Percentiles rank a stretch among this genome's conserved stretches.
Conservation (phyloP, 2,797 vertebrate species). For the Xiphophorus birchmanni region DNA sequence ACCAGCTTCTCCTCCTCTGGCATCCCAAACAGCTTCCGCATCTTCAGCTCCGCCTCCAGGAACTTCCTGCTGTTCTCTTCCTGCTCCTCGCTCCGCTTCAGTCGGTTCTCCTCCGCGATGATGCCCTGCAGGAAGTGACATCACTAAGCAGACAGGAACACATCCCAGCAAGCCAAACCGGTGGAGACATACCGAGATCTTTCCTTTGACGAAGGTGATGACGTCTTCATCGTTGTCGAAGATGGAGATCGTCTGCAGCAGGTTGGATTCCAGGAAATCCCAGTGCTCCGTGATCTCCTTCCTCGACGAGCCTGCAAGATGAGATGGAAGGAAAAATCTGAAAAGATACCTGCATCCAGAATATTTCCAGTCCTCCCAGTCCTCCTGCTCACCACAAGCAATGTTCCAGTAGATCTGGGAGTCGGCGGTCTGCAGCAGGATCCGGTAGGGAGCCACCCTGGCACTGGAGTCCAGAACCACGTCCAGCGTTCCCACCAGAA, state of each 20-base stretch:
- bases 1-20: constrained; percentile 96
- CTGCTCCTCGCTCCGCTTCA: constrained; percentile 81
- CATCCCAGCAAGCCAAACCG: neutral
- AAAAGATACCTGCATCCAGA: too few relatives aligned
- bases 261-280: constrained; percentile 96
- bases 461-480: constrained; percentile 98
- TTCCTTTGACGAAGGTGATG: constrained; percentile 96
- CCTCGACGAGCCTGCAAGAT: constrained; percentile 86
- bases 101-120: constrained; percentile 95
- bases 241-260: constrained; percentile 94
- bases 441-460: constrained; percentile 93
- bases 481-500: constrained; percentile 91
- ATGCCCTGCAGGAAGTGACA: constrained; percentile 84
- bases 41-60: constrained; percentile 94
- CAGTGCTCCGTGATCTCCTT: constrained; percentile 96
- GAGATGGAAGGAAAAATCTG: neutral
- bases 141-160: neutral
- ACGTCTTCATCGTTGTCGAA: constrained; percentile 96
- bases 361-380: neutral
- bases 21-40: constrained; percentile 95
- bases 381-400: constrained; percentile 85
- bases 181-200: constrained; percentile 86
- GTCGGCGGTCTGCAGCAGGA: constrained; percentile 94
- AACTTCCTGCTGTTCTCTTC: constrained; percentile 96
- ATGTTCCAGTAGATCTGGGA: constrained; percentile 96